Conservation (phyloP, 2,888 invertebrate genomes). For the Malthinus flaveolus region DNA sequence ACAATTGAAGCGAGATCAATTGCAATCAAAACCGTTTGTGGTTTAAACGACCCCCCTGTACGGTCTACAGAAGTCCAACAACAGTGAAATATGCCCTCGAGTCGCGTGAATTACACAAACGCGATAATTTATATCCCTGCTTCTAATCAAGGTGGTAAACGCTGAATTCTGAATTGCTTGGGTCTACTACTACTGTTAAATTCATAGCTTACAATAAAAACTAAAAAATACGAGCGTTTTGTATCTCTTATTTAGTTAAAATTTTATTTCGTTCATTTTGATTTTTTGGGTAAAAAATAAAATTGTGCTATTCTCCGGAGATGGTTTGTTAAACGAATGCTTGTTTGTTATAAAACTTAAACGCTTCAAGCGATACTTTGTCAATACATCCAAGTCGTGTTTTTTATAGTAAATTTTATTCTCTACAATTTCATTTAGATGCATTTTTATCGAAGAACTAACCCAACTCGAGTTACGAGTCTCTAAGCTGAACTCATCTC, state of each 20-base stretch:
- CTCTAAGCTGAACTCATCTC: no score
- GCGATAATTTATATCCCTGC: conserved; percentile 50
- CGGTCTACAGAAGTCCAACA: conserved; percentile 40
- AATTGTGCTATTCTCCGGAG: no score
- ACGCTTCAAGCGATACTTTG: no score
- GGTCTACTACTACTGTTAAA: conserved; percentile 48
- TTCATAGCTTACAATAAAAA: conserved; percentile 41
- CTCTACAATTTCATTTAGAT: no score
- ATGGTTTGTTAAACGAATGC: no score
- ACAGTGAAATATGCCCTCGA: conserved; percentile 48
- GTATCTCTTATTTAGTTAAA: conserved; percentile 3
- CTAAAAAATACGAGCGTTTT: conserved; percentile 26
- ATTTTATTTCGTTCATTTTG: neutral
- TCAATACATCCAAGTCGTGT: no score
- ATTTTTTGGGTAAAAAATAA: no score
- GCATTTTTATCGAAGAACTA: no score
- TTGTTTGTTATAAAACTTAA: no score
- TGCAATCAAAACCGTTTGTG: conserved; percentile 43
- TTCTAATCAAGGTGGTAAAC: conserved; percentile 53
- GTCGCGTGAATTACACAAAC: conserved; percentile 49
- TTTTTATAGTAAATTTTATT: no score
- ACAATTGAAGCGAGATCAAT: conserved; percentile 39
- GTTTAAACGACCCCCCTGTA: conserved; percentile 37
- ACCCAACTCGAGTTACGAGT: no score
- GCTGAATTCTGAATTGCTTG: conserved; percentile 36